A percentile compares a stretch with the other conserved stretches of the same genome.
These are phyloP conservation scores for Philhelius pedissequus DNA, from an alignment of 2,888 invertebrate genomes.

Conservation along the genomic window DNA sequence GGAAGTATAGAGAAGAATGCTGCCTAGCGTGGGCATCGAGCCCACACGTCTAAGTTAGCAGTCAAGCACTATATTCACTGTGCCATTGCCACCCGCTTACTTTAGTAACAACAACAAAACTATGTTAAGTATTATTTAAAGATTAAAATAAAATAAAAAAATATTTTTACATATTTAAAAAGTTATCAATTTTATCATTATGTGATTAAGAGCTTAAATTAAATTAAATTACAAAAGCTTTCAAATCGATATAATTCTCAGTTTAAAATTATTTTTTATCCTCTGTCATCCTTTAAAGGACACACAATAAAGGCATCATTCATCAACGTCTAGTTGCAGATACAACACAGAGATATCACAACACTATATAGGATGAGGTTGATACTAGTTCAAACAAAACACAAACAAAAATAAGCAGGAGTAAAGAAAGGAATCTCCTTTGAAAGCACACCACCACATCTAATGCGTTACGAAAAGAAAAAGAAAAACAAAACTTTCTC, in stretches of 20 bases:
- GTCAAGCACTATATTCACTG: too few relatives aligned
- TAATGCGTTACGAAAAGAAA: not conserved
- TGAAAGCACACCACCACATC: not conserved
- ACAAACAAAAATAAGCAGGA: not conserved
- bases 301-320: not conserved
- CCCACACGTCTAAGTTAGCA: too few relatives aligned
- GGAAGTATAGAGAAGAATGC: too few relatives aligned
- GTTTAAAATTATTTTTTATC: not conserved
- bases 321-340: not conserved
- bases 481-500: not conserved
- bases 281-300: not conserved
- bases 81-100: too few relatives aligned
- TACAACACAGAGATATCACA: not conserved
- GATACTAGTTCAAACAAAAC: not conserved
- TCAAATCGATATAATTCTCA: not conserved
- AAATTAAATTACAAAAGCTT: constrained; percentile 5
- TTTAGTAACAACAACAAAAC: too few relatives aligned
- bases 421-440: not conserved
- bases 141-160: too few relatives aligned
- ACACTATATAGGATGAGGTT: not conserved
- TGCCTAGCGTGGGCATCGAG: too few relatives aligned
- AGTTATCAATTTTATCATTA: too few relatives aligned
- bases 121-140: too few relatives aligned
- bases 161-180: too few relatives aligned
- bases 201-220: too few relatives aligned